phyloP scores from a whole-genome alignment of 2,888 invertebrate genomes.

The Pseudeuparius sepicola region DNA sequence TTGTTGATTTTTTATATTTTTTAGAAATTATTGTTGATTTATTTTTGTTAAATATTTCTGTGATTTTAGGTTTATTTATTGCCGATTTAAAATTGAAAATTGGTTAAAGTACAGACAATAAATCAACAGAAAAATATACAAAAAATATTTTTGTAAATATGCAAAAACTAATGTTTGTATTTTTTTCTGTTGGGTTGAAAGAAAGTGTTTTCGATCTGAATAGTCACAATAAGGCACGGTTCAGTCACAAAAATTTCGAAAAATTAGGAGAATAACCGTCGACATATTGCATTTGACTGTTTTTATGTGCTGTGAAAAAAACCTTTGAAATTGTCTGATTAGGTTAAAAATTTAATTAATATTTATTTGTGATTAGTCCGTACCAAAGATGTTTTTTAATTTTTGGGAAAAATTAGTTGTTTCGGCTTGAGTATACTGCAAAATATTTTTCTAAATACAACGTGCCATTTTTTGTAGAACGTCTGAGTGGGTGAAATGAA shows the following conservation, averaged over 20 bases:
- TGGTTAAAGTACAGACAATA: too few relatives aligned
- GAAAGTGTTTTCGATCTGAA: constrained; percentile 27
- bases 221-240: constrained; percentile 35
- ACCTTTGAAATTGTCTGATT: constrained; percentile 35
- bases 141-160: neutral
- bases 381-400: constrained; percentile 40
- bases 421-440: too few relatives aligned
- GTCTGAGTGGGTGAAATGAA: constrained; percentile 4
- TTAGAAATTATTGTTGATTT: constrained; percentile 1
- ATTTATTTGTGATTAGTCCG: constrained; percentile 39
- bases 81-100: constrained; percentile 8
- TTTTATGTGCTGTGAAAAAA: constrained; percentile 41
- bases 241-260: constrained; percentile 32
- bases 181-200: constrained; percentile 9
- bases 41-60: constrained; percentile 17
- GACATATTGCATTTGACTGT: constrained; percentile 36
- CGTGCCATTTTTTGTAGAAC: constrained; percentile 28
- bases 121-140: neutral
- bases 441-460: constrained; percentile 20
- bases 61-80: constrained; percentile 23
- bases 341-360: constrained; percentile 36
- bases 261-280: constrained; percentile 25
- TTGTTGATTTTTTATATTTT: constrained; percentile 4
- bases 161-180: neutral
- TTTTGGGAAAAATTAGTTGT: too few relatives aligned